Evolutionary conservation across 2,797 vertebrate genomes (phyloP).

Genomic region (Acanthiza pusilla): DNA sequence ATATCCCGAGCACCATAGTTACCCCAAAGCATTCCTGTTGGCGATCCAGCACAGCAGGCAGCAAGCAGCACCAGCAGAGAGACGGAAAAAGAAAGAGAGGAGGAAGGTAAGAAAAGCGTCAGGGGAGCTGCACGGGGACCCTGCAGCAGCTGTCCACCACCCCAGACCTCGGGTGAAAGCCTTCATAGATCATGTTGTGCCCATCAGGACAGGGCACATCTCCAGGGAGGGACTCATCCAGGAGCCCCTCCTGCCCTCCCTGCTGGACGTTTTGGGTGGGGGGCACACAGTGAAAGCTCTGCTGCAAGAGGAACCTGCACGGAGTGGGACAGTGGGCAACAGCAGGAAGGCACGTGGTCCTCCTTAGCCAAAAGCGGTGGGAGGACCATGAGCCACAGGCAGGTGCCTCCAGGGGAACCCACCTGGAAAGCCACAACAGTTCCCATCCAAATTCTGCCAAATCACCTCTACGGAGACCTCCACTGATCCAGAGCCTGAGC

Average conservation of each 20-base stretch:
- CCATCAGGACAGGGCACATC: neutral
- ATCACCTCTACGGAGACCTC: neutral
- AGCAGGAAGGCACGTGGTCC: accelerated
- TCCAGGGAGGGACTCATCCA: neutral
- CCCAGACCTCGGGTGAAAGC: neutral
- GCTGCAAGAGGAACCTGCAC: neutral
- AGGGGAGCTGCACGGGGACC: neutral
- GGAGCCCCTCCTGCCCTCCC: neutral
- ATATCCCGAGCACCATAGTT: constrained; percentile 61
- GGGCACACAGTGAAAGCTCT: neutral
- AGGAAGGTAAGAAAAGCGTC: neutral
- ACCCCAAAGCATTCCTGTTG: constrained; percentile 80
- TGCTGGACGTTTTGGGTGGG: neutral
- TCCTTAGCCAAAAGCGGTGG: accelerated
- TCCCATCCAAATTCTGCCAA: neutral
- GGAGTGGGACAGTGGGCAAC: neutral
- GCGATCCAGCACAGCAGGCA: constrained; percentile 64
- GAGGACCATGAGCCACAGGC: neutral
- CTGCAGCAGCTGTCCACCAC: neutral
- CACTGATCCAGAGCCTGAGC: neutral
- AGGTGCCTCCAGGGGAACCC: neutral
- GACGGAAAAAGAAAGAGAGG: neutral
- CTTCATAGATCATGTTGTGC: accelerated
- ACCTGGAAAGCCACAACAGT: neutral
- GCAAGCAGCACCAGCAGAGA: constrained; percentile 31